These are phyloP conservation scores for Lucilia sericata DNA, from an alignment of 1,140 invertebrate species.

Conservation along the genomic window DNA sequence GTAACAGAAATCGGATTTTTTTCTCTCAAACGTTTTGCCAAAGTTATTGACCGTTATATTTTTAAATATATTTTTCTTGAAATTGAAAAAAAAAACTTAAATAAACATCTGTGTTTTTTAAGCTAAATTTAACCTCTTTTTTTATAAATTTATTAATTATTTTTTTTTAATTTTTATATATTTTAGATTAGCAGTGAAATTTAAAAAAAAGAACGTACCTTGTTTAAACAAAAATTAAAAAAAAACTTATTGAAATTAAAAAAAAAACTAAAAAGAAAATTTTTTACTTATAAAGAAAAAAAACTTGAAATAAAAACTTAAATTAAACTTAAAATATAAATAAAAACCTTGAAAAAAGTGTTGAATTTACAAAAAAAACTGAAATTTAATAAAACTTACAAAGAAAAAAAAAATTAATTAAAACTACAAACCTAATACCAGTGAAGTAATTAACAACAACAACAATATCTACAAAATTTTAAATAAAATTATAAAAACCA, in stretches of 20 bases:
- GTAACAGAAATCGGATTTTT: background rate
- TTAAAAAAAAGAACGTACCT: background rate
- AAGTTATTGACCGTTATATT: constrained; percentile 37
- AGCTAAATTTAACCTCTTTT: background rate
- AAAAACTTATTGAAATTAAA: background rate
- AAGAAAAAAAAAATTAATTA: too few species aligned
- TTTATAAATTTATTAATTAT: background rate
- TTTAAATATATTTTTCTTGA: background rate
- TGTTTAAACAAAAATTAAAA: background rate
- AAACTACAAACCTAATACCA: too few species aligned
- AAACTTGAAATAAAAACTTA: too few species aligned
- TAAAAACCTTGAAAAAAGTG: too few species aligned
- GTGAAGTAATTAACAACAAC: too few species aligned
- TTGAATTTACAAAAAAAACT: too few species aligned
- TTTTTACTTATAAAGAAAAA: too few species aligned
- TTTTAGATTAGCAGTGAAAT: background rate
- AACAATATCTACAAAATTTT: too few species aligned
- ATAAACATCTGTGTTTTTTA: constrained; percentile 6
- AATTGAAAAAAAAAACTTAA: background rate
- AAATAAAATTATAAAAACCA: too few species aligned
- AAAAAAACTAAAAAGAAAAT: background rate
- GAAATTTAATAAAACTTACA: too few species aligned
- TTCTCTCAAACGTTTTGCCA: background rate
- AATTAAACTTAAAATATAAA: too few species aligned
- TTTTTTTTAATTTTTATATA: background rate